A percentile compares a stretch with the other conserved stretches of the same genome.
Conservation (phyloP, 1,140 invertebrate species). For the Cepaea nemoralis region DNA sequence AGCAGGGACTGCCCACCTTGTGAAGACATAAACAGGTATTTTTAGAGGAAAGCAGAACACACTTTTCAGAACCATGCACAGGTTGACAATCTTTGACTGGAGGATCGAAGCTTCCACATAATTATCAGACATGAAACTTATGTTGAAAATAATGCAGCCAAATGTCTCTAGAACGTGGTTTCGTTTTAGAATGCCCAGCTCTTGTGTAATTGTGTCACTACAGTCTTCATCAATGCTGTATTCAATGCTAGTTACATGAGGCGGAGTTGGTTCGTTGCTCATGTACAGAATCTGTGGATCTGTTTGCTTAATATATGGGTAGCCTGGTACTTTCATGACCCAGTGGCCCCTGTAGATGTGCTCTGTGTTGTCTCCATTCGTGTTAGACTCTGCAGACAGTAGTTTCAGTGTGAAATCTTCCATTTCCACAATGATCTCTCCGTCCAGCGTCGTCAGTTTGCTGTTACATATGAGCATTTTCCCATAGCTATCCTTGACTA, state of each 20-base stretch:
- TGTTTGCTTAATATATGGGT: background rate
- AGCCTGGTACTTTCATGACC: background rate
- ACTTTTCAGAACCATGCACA: conserved; percentile 27
- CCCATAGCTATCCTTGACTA: background rate
- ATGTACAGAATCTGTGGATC: conserved; percentile 11
- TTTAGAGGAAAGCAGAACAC: conserved; percentile 23
- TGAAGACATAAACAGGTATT: conserved; percentile 25
- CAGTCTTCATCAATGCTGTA: background rate
- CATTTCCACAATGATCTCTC: conserved; percentile 50
- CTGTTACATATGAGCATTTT: conserved; percentile 42
- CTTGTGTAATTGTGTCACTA: background rate
- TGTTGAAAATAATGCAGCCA: background rate
- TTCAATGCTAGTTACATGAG: conserved; percentile 6
- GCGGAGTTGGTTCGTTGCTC: background rate
- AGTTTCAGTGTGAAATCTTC: conserved; percentile 26
- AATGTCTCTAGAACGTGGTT: background rate
- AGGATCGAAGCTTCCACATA: conserved; percentile 1
- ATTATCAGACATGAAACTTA: background rate
- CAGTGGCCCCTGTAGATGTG: conserved; percentile 23
- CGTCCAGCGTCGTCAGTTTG: conserved; percentile 46
- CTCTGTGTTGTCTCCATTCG: background rate
- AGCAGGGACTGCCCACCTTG: conserved; percentile 17
- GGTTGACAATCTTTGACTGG: conserved; percentile 25
- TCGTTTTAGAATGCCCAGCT: background rate
- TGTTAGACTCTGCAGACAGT: background rate